Evolutionary conservation across 1,140 invertebrate genomes (phyloP).

Genomic region (Dysdera silvatica): DNA sequence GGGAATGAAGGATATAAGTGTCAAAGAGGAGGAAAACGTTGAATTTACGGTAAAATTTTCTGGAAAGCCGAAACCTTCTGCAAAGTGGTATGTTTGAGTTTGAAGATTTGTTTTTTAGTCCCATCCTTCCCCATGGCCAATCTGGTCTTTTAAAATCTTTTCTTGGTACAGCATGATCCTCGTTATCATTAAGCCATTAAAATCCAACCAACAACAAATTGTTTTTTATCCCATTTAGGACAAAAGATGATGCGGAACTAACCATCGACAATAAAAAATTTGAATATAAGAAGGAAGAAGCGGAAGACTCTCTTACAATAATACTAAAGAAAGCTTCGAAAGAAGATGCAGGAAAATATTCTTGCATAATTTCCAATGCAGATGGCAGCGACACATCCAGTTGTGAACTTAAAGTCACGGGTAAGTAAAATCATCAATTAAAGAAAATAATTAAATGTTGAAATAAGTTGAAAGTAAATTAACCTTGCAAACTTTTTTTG

Average conservation of each 20-base stretch:
- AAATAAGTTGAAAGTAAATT: no score
- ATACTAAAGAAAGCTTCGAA: slow-evolving; percentile 51
- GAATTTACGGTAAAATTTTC: slow-evolving; percentile 66
- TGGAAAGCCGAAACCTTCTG: slow-evolving; percentile 67
- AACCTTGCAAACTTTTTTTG: no score
- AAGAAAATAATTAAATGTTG: no score
- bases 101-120: background rate
- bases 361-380: slow-evolving; percentile 32
- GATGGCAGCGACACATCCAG: slow-evolving; percentile 29
- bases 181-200: background rate
- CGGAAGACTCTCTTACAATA: slow-evolving; percentile 65
- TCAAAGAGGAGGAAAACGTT: slow-evolving; percentile 65
- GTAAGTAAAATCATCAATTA: no score
- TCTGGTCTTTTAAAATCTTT: background rate
- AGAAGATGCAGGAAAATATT: slow-evolving; percentile 51
- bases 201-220: background rate
- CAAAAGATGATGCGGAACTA: slow-evolving; percentile 24
- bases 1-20: slow-evolving; percentile 52
- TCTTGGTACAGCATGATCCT: background rate
- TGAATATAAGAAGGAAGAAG: slow-evolving; percentile 56
- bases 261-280: slow-evolving; percentile 50
- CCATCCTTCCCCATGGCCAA: background rate
- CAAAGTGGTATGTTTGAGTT: slow-evolving; percentile 51
- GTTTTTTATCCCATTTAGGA: slow-evolving; percentile 2
- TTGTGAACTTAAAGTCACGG: slow-evolving; percentile 47